Evolutionary conservation across 2,888 invertebrate species (phyloP).

Genomic region (Protophormia terraenovae): DNA sequence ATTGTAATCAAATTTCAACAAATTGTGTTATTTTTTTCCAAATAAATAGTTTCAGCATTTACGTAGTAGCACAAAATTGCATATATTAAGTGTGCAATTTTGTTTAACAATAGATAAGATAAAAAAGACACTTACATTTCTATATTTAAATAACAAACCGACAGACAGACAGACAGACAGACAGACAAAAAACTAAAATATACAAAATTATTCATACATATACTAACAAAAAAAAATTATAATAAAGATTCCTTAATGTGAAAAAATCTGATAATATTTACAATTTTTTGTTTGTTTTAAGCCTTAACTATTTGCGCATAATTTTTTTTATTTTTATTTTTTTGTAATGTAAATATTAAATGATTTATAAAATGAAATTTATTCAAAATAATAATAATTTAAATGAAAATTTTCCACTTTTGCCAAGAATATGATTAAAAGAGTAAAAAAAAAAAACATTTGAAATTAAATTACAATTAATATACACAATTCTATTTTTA

Average conservation of each 20-base stretch:
- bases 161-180: no score
- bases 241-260: neutral
- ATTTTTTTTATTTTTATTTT: no score
- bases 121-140: neutral
- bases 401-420: neutral
- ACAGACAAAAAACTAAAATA: neutral
- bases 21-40: neutral
- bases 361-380: neutral
- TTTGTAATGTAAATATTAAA: no score
- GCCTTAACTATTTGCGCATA: neutral
- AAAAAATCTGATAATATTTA: neutral
- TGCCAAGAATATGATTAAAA: neutral
- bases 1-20: conserved; percentile 9
- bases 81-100: conserved; percentile 5
- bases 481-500: neutral
- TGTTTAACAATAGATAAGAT: conserved; percentile 23
- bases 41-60: conserved; percentile 3
- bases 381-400: neutral
- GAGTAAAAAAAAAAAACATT: neutral
- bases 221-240: neutral
- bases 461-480: neutral
- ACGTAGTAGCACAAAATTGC: neutral
- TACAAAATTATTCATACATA: neutral
- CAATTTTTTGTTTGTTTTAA: neutral
- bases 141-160: no score